These are phyloP conservation scores for Monochamus alternatus DNA, from an alignment of 2,888 invertebrate genomes.

Conservation along the genomic window DNA sequence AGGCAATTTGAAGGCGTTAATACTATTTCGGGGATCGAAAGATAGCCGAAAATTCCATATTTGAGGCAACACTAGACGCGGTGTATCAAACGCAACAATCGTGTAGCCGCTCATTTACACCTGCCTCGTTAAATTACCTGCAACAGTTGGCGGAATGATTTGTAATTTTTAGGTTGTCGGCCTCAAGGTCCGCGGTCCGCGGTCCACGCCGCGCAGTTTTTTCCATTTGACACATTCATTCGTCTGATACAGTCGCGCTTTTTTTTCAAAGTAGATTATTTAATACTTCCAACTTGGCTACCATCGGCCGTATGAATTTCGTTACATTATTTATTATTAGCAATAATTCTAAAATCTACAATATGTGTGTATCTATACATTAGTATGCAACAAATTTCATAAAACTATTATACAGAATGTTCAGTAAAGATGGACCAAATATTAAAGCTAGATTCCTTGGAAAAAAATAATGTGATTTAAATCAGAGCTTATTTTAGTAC, in stretches of 20 bases:
- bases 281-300: too few relatives aligned
- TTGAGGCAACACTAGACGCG: background rate
- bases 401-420: too few relatives aligned
- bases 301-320: too few relatives aligned
- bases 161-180: conserved; percentile 3
- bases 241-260: conserved; percentile 1
- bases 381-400: too few relatives aligned
- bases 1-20: too few relatives aligned
- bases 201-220: conserved; percentile 2
- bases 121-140: conserved; percentile 11
- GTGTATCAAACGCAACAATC: background rate
- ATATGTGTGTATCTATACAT: too few relatives aligned
- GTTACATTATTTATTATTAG: too few relatives aligned
- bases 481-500: too few relatives aligned
- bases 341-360: too few relatives aligned
- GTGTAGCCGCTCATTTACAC: background rate
- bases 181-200: conserved; percentile 2
- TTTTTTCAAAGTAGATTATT: background rate
- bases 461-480: too few relatives aligned
- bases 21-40: background rate
- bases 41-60: background rate
- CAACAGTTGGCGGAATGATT: background rate
- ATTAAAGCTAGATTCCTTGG: too few relatives aligned
- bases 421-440: too few relatives aligned
- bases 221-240: conserved; percentile 5